Base-by-base conservation (phyloP, 2,113 vertebrate species). In the Crotalus viridis region DNA sequence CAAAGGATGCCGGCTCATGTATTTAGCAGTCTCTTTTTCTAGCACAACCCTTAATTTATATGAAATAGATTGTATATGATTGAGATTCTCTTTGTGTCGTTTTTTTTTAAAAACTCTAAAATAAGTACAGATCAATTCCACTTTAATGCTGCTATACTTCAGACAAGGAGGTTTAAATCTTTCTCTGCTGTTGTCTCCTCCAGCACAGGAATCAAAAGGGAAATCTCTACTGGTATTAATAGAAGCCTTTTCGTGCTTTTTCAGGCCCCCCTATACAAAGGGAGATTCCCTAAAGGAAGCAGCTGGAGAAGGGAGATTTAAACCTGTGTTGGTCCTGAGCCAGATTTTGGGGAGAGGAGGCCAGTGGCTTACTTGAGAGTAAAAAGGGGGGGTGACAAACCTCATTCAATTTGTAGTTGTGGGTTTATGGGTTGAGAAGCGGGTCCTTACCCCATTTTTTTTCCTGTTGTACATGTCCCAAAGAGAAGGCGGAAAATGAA, bases 1-100 rank as follows among this genome's bases (percentile, higher is more conserved):
- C 90, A 91, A 94, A 95, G 94, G 91, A 93, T 1, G 0, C 91
- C 87, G 94, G 56, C 90, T 93, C 92, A 33, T 95, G 92, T 92
- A 74, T 95, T 96, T 94, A 91, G 91, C 48, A 61, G 51, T 57
- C 85, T 10, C 93, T 0, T 92, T 93, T 94, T 93, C 74, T 81
- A 43, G 33, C 33, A 9, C 9, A 43, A 81, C 21, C 33, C 33
- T 39, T 81, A 81, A 81, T 81, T 81, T 81, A 43, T 19, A 33
- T 21, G 74, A 43, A 81, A 81, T 81, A 39, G 69, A 21, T 81
- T 19, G 69, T 19, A 81, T 39, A 10, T 21, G 17, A 43, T 9
- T 3, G 74, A 43, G 17, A 43, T 81, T 9, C 33, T 81, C 74
- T 81, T 81, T 43, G 74, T 19, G 69, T 39, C 69, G 1, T 39